These are phyloP conservation scores for Rhinophrynus dorsalis DNA, from an alignment of 2,797 vertebrate genomes.

Conservation along the genomic window DNA sequence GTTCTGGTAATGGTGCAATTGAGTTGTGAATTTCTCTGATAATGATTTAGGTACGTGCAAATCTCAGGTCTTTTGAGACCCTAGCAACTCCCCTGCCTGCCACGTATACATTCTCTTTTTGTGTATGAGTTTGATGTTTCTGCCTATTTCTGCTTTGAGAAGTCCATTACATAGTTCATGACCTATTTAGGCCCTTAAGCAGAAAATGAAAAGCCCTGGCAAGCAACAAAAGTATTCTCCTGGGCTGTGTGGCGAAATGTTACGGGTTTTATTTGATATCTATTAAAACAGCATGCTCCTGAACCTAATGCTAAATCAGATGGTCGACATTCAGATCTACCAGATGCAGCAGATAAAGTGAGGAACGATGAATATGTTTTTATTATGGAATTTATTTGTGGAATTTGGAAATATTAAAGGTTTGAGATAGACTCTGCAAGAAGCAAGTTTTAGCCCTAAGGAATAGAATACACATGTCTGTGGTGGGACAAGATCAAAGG, in stretches of 20 bases:
- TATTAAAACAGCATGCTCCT: conserved; percentile 51
- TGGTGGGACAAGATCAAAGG: conserved; percentile 57
- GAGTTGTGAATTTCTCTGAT: too few relatives aligned
- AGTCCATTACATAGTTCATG: background rate
- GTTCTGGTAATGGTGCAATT: too few relatives aligned
- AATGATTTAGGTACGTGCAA: too few relatives aligned
- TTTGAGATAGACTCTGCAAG: background rate
- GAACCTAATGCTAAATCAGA: background rate
- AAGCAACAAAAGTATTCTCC: conserved; percentile 21
- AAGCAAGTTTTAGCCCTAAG: background rate
- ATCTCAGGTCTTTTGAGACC: too few relatives aligned
- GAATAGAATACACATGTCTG: conserved; percentile 10
- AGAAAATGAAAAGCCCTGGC: conserved; percentile 28
- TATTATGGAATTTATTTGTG: background rate
- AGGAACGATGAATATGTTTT: background rate
- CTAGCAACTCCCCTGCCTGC: too few relatives aligned
- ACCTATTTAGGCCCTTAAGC: conserved; percentile 13
- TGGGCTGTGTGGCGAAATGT: conserved; percentile 20
- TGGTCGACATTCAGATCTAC: background rate
- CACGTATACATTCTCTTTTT: too few relatives aligned
- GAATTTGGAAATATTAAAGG: conserved; percentile 4
- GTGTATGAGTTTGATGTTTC: too few relatives aligned
- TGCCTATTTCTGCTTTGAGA: background rate
- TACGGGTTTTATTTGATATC: conserved; percentile 36
- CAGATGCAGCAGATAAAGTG: conserved; percentile 7